These are phyloP conservation scores for Gasterosteus aculeatus DNA, from an alignment of 2,113 vertebrate genomes.

Conservation along the genomic window DNA sequence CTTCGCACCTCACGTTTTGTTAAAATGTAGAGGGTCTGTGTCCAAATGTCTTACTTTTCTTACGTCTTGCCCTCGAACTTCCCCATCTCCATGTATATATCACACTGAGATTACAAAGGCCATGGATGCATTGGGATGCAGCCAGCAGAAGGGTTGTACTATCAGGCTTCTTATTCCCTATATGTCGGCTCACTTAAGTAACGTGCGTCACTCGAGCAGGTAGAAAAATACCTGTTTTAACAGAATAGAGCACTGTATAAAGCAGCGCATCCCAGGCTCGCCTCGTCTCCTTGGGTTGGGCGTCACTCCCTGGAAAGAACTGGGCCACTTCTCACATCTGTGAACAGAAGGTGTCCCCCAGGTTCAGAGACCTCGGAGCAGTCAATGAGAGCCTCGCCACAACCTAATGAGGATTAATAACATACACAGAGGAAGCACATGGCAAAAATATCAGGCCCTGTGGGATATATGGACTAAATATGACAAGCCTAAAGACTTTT, in stretches of 20 bases:
- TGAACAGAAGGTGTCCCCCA: slow-evolving; percentile 52
- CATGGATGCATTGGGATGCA: neutral
- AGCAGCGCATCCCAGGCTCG: slow-evolving; percentile 15
- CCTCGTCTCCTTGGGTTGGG: slow-evolving; percentile 24
- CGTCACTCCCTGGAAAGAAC: slow-evolving; percentile 64
- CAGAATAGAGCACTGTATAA: slow-evolving; percentile 1
- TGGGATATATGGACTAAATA: slow-evolving; percentile 71
- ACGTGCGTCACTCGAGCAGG: too few relatives aligned
- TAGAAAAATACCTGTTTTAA: slow-evolving; percentile 4
- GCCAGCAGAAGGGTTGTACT: neutral
- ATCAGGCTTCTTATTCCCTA: neutral
- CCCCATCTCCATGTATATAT: neutral
- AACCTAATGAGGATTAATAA: slow-evolving; percentile 83
- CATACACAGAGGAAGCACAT: slow-evolving; percentile 60
- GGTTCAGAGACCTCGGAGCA: slow-evolving; percentile 72
- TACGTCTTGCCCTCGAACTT: neutral
- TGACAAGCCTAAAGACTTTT: slow-evolving; percentile 66
- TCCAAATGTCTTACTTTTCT: neutral
- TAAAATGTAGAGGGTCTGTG: neutral
- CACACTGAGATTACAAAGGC: neutral
- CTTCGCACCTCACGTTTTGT: neutral
- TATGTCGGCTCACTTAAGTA: neutral
- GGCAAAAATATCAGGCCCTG: slow-evolving; percentile 76
- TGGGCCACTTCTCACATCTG: slow-evolving; percentile 56
- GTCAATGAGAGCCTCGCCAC: slow-evolving; percentile 74